Percentiles rank a stretch among this genome's conserved stretches.
Conservation (phyloP, 2,797 vertebrate species). For the Spatula clypeata region DNA sequence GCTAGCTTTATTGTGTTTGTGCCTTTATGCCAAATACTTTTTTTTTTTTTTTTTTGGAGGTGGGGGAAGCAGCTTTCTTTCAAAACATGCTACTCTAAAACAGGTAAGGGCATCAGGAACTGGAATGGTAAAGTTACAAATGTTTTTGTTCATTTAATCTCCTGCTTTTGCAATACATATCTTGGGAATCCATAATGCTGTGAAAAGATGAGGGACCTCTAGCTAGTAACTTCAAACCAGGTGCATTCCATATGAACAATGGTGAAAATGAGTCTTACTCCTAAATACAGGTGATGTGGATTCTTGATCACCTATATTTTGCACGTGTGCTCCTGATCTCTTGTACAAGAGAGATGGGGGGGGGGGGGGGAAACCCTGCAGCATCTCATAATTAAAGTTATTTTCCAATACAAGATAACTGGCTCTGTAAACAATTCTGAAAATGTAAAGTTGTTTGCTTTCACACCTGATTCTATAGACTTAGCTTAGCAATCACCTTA, state of each 20-base stretch:
- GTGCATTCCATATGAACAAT: not conserved
- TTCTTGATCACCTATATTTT: not conserved
- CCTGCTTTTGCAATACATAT: no score
- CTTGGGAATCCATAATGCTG: not conserved
- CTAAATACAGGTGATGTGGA: not conserved
- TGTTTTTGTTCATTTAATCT: not conserved
- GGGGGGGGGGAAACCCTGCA: no score
- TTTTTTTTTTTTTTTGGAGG: not conserved
- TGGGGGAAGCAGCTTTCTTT: not conserved
- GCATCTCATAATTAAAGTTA: not conserved
- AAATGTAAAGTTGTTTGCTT: not conserved
- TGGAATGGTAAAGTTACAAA: not conserved
- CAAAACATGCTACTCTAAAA: not conserved
- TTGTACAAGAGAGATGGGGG: not conserved
- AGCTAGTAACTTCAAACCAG: not conserved
- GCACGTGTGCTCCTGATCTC: not conserved
- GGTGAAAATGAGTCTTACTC: no score
- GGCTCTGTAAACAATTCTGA: not conserved
- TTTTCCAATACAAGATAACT: not conserved
- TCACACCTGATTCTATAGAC: constrained; percentile 19
- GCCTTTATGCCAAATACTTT: not conserved
- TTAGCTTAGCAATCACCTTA: not conserved
- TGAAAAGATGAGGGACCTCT: not conserved
- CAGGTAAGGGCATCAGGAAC: not conserved
- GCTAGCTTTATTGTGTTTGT: not conserved